Conservation (phyloP, 1,140 invertebrate genomes). For the Apolygus lucorum region DNA sequence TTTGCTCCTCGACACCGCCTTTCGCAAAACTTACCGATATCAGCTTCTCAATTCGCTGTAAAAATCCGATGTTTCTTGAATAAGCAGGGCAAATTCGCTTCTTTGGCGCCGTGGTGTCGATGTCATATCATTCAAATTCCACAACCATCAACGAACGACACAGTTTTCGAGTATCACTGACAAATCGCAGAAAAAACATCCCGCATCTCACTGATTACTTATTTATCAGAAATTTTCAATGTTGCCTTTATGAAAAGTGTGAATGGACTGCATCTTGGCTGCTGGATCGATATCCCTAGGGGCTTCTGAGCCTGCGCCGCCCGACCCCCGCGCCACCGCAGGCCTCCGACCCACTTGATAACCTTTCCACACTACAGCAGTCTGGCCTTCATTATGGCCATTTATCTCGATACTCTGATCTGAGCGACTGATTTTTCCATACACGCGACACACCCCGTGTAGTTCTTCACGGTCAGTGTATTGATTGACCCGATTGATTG, state of each 20-base stretch:
- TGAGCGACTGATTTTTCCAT: background rate
- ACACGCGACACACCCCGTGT: background rate
- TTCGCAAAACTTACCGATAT: background rate
- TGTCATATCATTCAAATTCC: background rate
- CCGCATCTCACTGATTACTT: background rate
- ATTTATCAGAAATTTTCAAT: slow-evolving; percentile 1
- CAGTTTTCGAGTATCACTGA: background rate
- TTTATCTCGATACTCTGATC: background rate
- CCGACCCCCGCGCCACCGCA: background rate
- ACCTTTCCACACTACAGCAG: background rate
- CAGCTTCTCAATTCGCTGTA: no score
- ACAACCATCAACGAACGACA: background rate
- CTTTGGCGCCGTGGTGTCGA: background rate
- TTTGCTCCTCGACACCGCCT: background rate
- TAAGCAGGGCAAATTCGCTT: no score
- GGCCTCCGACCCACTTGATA: background rate
- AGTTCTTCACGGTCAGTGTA: background rate
- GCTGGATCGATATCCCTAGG: slow-evolving; percentile 10
- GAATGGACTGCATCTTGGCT: slow-evolving; percentile 20
- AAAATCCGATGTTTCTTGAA: no score
- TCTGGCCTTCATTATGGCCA: background rate
- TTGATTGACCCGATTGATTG: background rate
- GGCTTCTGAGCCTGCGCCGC: slow-evolving; percentile 6
- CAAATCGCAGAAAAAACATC: no score
- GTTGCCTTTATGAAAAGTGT: slow-evolving; percentile 14